Base-by-base conservation (phyloP, 2,797 vertebrate species). In the Gymnoscopelus microlampas region DNA sequence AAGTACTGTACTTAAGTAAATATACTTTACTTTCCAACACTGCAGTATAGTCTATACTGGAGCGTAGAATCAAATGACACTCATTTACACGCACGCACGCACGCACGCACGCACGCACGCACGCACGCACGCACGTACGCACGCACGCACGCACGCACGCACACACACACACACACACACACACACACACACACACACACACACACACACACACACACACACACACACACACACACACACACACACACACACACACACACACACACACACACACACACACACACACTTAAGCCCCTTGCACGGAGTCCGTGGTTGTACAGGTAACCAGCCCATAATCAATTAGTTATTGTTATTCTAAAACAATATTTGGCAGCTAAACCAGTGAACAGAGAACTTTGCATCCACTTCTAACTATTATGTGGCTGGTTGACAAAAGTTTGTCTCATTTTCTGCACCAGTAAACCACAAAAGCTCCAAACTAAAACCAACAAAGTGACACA, bases 341-440 rank as follows among this genome's bases (percentile, higher is more conserved):
- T 19, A 19, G 48, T 9, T 5, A 50, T 50, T 50, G 9, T 50
- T 50, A n/a, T 50, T 39, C 35, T 39, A 39, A 39, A 39, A 7
- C 53, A 32, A 24, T 66, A 8, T 73, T 66, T 70, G 35, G 13
- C 62, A 60, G 51, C 10, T 47, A 54, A 69, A 76, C 66, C 32
- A 2, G 39, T 44, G 39, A 44, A 51, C 50, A 51, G 50, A 13
- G n/a, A 48, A 0, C 4, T 51, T 51, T n/a, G 12, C 9, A 14
- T 51, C n/a, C 39, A 44, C 12, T 51, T 51, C 12, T 13, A 4
- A 2, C 49, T 51, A 49, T 0, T 13, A 1, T 49, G n/a, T 6
- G 13, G 49, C 49, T n/a, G 49, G 39, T 44, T 44, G 39, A 44
- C 39, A 44, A 10, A 10, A 2, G 9, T 44, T 44, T 39, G 39